phyloP scores from a whole-genome alignment of 2,113 vertebrate genomes.

The Gymnorhina tibicen region DNA sequence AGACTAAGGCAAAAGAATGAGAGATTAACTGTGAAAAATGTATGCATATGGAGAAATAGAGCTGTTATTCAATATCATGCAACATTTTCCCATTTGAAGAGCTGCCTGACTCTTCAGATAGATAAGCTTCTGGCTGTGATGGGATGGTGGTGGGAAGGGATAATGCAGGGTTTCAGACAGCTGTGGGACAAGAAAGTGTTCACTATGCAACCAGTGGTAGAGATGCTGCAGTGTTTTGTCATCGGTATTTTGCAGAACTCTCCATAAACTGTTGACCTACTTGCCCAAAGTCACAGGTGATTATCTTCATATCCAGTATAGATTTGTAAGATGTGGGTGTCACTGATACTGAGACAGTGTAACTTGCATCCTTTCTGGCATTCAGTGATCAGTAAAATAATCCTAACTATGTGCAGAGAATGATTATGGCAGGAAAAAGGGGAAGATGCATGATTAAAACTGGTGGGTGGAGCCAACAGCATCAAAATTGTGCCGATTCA shows the following conservation, averaged over 20 bases:
- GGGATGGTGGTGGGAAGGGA: neutral
- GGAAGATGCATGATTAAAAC: neutral
- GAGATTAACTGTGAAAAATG: neutral
- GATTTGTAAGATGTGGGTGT: constrained; percentile 4
- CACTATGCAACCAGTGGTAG: neutral
- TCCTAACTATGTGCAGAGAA: neutral
- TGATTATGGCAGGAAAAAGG: neutral
- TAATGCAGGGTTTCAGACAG: neutral
- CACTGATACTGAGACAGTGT: neutral
- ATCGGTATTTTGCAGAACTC: neutral
- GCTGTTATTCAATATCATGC: neutral
- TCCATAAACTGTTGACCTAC: neutral
- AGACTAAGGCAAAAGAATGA: neutral
- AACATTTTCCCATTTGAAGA: neutral
- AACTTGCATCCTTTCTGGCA: neutral
- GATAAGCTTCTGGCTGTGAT: neutral
- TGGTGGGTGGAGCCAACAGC: neutral
- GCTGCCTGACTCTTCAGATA: constrained; percentile 11
- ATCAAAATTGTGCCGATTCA: neutral
- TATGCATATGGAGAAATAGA: neutral
- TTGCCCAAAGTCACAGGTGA: neutral
- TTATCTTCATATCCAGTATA: constrained; percentile 15
- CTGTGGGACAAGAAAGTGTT: neutral
- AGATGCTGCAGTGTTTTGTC: neutral
- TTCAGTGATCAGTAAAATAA: neutral